Percentiles rank a stretch among this genome's conserved stretches.
Evolutionary conservation across 2,888 invertebrate genomes (phyloP).

Genomic region (Norana najaformis): DNA sequence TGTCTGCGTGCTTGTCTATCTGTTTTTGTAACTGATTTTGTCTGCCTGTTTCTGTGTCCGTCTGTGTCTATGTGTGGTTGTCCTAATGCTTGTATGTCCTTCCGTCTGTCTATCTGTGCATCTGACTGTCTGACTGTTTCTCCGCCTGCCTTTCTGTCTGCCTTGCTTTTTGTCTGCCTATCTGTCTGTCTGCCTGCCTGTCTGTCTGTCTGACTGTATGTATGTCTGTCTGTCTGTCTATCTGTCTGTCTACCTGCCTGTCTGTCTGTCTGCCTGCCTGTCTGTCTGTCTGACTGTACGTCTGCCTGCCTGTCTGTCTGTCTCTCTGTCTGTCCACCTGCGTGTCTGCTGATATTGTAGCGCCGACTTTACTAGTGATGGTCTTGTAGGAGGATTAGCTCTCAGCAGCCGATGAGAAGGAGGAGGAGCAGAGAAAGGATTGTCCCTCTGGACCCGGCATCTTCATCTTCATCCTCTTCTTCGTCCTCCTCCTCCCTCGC

Average conservation of each 20-base stretch:
- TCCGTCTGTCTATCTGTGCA: not conserved
- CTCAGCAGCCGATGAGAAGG: not conserved
- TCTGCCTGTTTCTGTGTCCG: no score
- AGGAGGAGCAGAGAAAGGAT: not conserved
- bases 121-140: not conserved
- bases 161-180: no score
- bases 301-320: not conserved
- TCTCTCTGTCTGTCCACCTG: not conserved
- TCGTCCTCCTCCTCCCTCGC: not conserved
- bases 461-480: not conserved
- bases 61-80: not conserved
- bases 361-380: no score
- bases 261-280: not conserved
- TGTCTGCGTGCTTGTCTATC: no score
- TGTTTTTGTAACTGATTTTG: no score
- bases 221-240: not conserved
- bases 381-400: not conserved
- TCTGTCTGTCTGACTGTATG: not conserved
- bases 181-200: not conserved
- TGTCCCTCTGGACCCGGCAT: not conserved
- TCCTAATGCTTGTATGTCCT: not conserved
- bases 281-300: not conserved
- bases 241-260: not conserved
- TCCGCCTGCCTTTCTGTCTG: not conserved
- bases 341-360: not conserved